phyloP scores from a whole-genome alignment of 2,888 invertebrate species.

The Sarcophaga caerulescens region DNA sequence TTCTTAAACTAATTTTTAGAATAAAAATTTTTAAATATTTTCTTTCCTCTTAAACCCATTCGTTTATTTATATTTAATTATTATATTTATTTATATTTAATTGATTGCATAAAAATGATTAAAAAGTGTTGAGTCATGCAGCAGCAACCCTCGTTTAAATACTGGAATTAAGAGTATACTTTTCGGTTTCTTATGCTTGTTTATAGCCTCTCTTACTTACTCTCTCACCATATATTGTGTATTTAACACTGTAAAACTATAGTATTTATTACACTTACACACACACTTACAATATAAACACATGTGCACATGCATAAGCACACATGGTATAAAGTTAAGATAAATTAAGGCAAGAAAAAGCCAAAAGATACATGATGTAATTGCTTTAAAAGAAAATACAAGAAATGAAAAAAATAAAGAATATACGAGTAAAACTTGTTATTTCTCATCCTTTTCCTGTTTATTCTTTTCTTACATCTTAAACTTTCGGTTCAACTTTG shows the following conservation, averaged over 20 bases:
- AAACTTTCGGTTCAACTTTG: background rate
- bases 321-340: background rate
- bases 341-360: background rate
- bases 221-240: background rate
- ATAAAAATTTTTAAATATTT: no score
- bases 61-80: no score
- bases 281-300: background rate
- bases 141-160: no score
- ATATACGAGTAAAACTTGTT: constrained; percentile 16
- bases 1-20: no score
- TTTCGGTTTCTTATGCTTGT: no score
- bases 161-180: no score
- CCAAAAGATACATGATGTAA: background rate
- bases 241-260: constrained; percentile 1
- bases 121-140: no score
- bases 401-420: background rate
- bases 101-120: no score
- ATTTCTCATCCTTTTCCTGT: background rate
- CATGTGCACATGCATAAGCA: background rate
- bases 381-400: background rate
- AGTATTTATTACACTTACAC: background rate
- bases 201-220: no score
- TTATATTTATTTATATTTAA: no score
- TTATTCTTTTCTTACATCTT: background rate
- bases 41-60: no score